phyloP scores from a whole-genome alignment of 2,888 invertebrate genomes.

The Cheilosia vulpina region DNA sequence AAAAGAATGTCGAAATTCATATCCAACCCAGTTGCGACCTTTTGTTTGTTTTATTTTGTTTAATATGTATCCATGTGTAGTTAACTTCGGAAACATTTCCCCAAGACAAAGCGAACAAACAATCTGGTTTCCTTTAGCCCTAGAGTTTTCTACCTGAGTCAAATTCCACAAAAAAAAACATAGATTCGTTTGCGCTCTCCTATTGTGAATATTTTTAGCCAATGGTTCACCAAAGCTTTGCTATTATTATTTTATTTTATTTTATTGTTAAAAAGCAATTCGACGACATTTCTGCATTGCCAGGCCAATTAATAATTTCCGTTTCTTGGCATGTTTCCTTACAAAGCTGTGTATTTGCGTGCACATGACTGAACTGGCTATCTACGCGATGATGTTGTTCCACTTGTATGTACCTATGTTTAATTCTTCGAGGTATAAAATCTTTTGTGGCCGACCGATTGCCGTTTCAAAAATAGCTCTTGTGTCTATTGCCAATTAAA shows the following conservation, averaged over 20 bases:
- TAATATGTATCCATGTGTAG: no score
- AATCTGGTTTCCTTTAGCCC: no score
- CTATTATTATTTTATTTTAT: not conserved
- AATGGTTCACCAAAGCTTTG: slow-evolving; percentile 1
- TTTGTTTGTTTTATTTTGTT: no score
- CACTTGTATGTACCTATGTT: not conserved
- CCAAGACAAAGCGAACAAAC: no score
- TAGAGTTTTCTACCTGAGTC: slow-evolving; percentile 1
- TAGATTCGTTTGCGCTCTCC: slow-evolving; percentile 12
- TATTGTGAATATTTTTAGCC: slow-evolving; percentile 47
- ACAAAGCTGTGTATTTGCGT: slow-evolving; percentile 13
- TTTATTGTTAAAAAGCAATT: not conserved
- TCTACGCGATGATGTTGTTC: not conserved
- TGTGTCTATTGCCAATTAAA: slow-evolving; percentile 1
- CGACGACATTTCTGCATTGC: not conserved
- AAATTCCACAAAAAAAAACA: slow-evolving; percentile 1
- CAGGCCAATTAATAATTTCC: slow-evolving; percentile 17
- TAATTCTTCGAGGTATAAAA: not conserved
- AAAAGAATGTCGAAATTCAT: no score
- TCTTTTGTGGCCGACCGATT: slow-evolving; percentile 9
- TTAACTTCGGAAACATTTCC: no score
- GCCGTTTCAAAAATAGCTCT: slow-evolving; percentile 33
- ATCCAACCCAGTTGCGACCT: no score
- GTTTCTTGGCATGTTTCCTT: slow-evolving; percentile 41
- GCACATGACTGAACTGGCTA: slow-evolving; percentile 21